Evolutionary conservation across 2,113 vertebrate genomes (phyloP).

Genomic region (Malurus alboscapulatus): DNA sequence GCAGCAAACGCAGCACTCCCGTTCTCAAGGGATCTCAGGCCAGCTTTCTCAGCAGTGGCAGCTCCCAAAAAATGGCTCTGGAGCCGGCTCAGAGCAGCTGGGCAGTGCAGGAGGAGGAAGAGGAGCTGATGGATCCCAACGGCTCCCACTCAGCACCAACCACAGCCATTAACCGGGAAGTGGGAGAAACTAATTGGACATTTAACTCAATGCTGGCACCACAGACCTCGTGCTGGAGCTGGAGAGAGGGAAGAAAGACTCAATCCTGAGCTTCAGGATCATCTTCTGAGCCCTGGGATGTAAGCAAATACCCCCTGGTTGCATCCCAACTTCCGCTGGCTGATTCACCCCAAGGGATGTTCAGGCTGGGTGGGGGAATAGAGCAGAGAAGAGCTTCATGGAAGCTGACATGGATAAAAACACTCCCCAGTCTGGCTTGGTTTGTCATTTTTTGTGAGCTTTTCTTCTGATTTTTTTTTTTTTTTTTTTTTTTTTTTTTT

Average conservation of each 20-base stretch:
- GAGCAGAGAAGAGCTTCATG: neutral
- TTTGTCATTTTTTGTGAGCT: neutral
- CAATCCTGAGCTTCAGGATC: neutral
- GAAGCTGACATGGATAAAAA: neutral
- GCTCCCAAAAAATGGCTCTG: neutral
- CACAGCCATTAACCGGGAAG: neutral
- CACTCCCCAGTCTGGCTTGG: neutral
- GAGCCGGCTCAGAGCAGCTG: neutral
- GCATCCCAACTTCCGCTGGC: neutral
- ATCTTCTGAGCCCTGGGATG: neutral
- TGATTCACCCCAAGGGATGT: neutral
- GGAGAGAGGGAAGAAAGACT: neutral
- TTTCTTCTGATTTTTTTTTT: neutral
- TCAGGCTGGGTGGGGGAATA: neutral
- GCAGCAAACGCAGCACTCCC: rapidly evolving
- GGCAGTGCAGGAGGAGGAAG: neutral
- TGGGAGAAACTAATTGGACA: neutral
- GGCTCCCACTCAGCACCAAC: constrained; percentile 21
- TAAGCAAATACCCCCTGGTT: neutral
- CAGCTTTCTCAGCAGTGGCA: neutral
- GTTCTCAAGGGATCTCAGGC: neutral
- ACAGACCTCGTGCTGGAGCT: neutral
- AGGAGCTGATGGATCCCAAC: constrained; percentile 20
- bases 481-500: neutral
- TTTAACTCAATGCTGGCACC: constrained; percentile 6